Evolutionary conservation across 2,797 vertebrate genomes (phyloP), one percentile per base, ranked within the genome.

Genomic region (Anomalospiza imberbis): DNA sequence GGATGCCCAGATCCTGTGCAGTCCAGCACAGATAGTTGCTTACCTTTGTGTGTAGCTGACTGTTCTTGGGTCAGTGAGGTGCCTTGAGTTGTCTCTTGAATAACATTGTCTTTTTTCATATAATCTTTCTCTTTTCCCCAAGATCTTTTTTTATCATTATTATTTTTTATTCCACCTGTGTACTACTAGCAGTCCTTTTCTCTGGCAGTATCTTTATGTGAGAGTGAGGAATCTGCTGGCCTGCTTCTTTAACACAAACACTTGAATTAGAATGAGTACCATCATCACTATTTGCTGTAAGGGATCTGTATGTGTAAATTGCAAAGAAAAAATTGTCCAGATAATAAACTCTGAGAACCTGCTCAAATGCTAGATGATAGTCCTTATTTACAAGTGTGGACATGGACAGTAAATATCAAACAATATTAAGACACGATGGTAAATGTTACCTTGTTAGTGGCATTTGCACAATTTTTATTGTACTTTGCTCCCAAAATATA

Each of bases 381-480:
- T 89, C 81, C 78, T 91, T 91, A 90, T 95, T 90, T 94, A 88
- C 84, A 73, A 88, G 61, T 44, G 58, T 48, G 20, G 74, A 63
- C 61, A 57, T 31, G 40, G 93, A 84, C 68, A 79, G 89, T 85
- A 94, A 93, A 96, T 93, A 90, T 88, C 85, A 93, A 89, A 92
- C 48, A 94, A 90, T 91, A 88, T 93, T 87, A 82, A 92, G 83
- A 86, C 50, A 71, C 21, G 0, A 76, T 68, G 77, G 77, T 93
- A 96, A 96, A 94, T 93, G 83, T 93, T 95, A 96, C n/a, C 53
- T 92, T 88, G 85, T 94, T 89, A 96, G 80, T 95, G 91, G 89
- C 94, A 97, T 94, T 95, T 94, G 88, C 80, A 94, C 90, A 82
- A 90, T 95, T 94, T 96, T 96, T 95, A 94, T 95, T 93, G 57